A percentile compares a stretch with the other conserved stretches of the same genome.
These are phyloP conservation scores for Tenebrosternarchus preto DNA, from an alignment of 2,113 vertebrate genomes.

Conservation along the genomic window DNA sequence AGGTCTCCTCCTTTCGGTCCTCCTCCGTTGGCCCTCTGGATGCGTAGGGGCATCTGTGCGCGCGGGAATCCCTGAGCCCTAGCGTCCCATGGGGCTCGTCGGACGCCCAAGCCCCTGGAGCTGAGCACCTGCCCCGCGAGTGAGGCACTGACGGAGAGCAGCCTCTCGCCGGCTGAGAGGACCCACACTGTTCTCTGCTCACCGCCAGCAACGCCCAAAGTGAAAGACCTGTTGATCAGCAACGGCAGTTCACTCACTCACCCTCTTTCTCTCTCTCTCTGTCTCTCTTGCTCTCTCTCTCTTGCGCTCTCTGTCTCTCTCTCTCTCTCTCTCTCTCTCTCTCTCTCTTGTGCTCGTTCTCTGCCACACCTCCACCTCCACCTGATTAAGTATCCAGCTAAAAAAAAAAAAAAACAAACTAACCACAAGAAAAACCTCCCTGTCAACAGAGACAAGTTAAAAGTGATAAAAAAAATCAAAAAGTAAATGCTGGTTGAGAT, in stretches of 20 bases:
- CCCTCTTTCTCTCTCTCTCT: slow-evolving; percentile 14
- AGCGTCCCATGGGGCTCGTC: slow-evolving; percentile 65
- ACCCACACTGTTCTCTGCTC: slow-evolving; percentile 32
- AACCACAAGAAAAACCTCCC: slow-evolving; percentile 22
- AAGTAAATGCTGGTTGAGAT: slow-evolving; percentile 9
- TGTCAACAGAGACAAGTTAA: slow-evolving; percentile 1
- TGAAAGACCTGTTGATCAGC: slow-evolving; percentile 40
- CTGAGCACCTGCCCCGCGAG: slow-evolving; percentile 14
- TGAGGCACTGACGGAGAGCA: background rate
- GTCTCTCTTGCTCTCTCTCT: slow-evolving; percentile 30
- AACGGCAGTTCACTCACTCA: slow-evolving; percentile 44
- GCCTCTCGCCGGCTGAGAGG: slow-evolving; percentile 11
- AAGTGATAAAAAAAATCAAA: background rate
- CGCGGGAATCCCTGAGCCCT: slow-evolving; percentile 46
- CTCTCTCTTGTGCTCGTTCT: slow-evolving; percentile 34
- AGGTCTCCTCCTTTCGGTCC: slow-evolving; percentile 63
- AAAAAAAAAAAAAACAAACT: slow-evolving; percentile 39
- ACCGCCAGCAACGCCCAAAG: slow-evolving; percentile 50
- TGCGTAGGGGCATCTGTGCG: slow-evolving; percentile 62
- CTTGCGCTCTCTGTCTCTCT: slow-evolving; percentile 36
- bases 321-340: slow-evolving; percentile 22
- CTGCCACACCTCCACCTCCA: slow-evolving; percentile 28
- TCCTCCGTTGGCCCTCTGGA: slow-evolving; percentile 45
- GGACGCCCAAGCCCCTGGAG: slow-evolving; percentile 16
- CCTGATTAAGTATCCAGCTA: slow-evolving; percentile 48